phyloP scores from a whole-genome alignment of 2,113 vertebrate genomes.

The Aegypius monachus region DNA sequence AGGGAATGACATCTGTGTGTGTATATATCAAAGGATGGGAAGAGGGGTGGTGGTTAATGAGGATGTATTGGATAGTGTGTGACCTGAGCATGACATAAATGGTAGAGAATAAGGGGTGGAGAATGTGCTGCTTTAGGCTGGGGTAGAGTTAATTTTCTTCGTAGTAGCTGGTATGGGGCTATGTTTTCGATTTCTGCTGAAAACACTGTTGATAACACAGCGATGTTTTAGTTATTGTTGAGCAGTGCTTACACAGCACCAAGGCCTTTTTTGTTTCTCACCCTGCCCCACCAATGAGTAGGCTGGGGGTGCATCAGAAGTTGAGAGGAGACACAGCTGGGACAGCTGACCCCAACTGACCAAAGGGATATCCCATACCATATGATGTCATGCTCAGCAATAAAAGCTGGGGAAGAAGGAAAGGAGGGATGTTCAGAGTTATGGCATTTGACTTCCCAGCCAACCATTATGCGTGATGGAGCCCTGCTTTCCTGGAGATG shows the following conservation, averaged over 20 bases:
- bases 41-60: not conserved
- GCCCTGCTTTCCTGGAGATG: not conserved
- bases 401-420: not conserved
- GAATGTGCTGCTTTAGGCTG: not conserved
- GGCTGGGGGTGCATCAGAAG: not conserved
- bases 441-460: not conserved
- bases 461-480: fast-evolving
- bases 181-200: not conserved
- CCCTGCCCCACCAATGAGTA: fast-evolving
- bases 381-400: not conserved
- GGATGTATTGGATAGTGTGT: not conserved
- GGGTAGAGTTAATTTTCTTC: not conserved
- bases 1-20: not conserved
- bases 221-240: not conserved
- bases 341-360: not conserved
- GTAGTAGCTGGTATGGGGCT: not conserved
- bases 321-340: not conserved
- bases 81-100: not conserved
- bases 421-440: not conserved
- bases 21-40: not conserved
- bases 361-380: not conserved
- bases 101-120: not conserved
- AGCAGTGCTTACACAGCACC: not conserved
- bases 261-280: not conserved
- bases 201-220: not conserved